Conservation (phyloP, 2,888 invertebrate genomes). For the Gisinianus flammeolus region DNA sequence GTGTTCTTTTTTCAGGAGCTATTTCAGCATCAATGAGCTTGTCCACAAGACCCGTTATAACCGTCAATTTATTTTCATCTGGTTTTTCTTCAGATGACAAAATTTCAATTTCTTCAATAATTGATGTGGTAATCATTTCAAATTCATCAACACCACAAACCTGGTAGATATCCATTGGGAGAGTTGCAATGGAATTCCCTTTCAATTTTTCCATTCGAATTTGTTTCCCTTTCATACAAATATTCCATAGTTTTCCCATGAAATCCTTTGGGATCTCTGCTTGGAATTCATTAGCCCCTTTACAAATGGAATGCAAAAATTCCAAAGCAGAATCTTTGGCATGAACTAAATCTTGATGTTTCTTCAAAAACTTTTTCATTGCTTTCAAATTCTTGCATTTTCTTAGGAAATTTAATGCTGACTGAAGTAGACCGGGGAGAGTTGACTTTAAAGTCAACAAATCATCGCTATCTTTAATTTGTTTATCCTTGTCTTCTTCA, state of each 20-base stretch:
- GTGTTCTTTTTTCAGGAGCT: conserved; percentile 44
- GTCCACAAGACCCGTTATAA: conserved; percentile 40
- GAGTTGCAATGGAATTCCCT: neutral
- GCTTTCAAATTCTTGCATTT: conserved; percentile 25
- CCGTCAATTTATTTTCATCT: conserved; percentile 28
- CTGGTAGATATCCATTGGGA: conserved; percentile 28
- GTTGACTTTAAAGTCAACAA: neutral
- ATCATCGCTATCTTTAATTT: neutral
- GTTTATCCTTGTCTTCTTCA: conserved; percentile 2
- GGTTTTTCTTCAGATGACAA: conserved; percentile 21
- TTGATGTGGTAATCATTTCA: conserved; percentile 14
- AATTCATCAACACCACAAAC: conserved; percentile 24
- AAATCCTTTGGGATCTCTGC: conserved; percentile 44
- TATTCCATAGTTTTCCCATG: conserved; percentile 45
- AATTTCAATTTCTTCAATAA: conserved; percentile 28
- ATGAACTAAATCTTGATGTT: neutral
- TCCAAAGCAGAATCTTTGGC: conserved; percentile 16
- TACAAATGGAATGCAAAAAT: conserved; percentile 25
- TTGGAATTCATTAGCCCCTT: conserved; percentile 35
- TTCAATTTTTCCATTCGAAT: neutral
- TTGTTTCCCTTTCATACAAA: conserved; percentile 27
- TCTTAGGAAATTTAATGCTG: conserved; percentile 13
- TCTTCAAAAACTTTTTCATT: conserved; percentile 27
- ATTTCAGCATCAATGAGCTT: conserved; percentile 50
- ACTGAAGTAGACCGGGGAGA: neutral